A percentile compares a stretch with the other conserved stretches of the same genome.
Conservation (phyloP, 1,140 invertebrate genomes). For the Cydia pomonella region DNA sequence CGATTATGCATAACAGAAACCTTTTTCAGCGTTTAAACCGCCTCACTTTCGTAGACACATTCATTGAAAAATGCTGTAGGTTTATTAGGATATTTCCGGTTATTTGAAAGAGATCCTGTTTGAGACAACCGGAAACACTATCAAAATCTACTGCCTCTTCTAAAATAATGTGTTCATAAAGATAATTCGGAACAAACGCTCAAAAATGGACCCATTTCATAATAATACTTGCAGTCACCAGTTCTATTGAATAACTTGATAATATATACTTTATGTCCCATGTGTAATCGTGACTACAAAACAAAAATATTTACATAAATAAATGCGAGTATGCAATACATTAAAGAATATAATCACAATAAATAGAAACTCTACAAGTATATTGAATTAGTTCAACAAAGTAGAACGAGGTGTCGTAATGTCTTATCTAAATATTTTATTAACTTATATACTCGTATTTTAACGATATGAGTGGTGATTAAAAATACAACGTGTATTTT, state of each 20-base stretch:
- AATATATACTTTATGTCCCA: slow-evolving; percentile 42
- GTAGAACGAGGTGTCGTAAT: slow-evolving; percentile 24
- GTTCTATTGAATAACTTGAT: slow-evolving; percentile 39
- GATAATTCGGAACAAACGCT: not conserved
- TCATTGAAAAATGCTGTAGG: not conserved
- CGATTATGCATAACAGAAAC: slow-evolving; percentile 64
- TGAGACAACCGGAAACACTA: too few species aligned
- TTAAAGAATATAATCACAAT: slow-evolving; percentile 32
- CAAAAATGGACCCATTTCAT: slow-evolving; percentile 7
- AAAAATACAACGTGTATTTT: slow-evolving; percentile 26
- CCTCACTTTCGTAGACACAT: not conserved
- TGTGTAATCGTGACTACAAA: slow-evolving; percentile 53
- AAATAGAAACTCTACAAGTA: slow-evolving; percentile 31
- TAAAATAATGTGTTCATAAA: not conserved
- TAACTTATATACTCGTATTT: slow-evolving; percentile 10
- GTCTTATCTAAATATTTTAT: slow-evolving; percentile 21
- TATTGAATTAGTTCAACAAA: slow-evolving; percentile 29
- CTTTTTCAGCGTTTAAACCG: not conserved
- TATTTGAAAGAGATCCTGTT: too few species aligned
- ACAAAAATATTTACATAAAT: slow-evolving; percentile 66
- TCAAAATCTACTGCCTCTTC: not conserved
- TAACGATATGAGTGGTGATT: slow-evolving; percentile 29
- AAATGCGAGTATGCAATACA: slow-evolving; percentile 35
- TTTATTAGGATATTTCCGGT: not conserved
- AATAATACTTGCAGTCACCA: slow-evolving; percentile 44